Percentiles rank a stretch among this genome's conserved stretches.
These are phyloP conservation scores for Brachionus asplanchnoidis DNA, from an alignment of 1,140 invertebrate genomes.

Conservation along the genomic window DNA sequence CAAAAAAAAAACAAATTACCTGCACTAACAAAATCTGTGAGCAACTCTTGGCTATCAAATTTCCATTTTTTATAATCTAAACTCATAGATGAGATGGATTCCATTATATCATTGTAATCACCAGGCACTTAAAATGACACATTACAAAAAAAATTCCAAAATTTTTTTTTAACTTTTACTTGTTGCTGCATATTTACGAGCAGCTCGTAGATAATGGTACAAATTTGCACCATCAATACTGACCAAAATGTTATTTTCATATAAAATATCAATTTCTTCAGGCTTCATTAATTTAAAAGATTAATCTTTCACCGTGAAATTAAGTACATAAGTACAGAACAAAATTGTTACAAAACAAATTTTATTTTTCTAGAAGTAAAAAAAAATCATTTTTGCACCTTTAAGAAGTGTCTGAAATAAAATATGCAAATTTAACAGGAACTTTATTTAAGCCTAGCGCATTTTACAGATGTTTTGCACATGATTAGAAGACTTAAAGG, in stretches of 20 bases:
- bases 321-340: too few species aligned
- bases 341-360: too few species aligned
- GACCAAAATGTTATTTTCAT: conserved; percentile 67
- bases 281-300: conserved; percentile 49
- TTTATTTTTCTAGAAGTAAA: too few species aligned
- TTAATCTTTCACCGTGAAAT: not conserved
- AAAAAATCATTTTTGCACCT: too few species aligned
- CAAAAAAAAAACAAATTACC: conserved; percentile 44
- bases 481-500: too few species aligned
- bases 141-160: not conserved
- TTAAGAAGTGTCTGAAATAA: too few species aligned
- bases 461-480: too few species aligned
- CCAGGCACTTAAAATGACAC: conserved; percentile 57
- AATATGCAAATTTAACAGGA: too few species aligned
- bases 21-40: conserved; percentile 73
- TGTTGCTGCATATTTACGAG: conserved; percentile 72
- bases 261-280: conserved; percentile 79
- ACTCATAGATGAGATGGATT: conserved; percentile 61
- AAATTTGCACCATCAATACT: conserved; percentile 76
- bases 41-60: conserved; percentile 69
- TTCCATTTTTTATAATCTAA: conserved; percentile 76
- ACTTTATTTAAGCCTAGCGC: too few species aligned
- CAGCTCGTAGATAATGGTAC: conserved; percentile 72
- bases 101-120: conserved; percentile 66
- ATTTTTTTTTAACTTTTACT: not conserved